Evolutionary conservation across 1,140 invertebrate genomes (phyloP), one percentile per base, ranked within the genome.

Genomic region (Diachasma alloeum): DNA sequence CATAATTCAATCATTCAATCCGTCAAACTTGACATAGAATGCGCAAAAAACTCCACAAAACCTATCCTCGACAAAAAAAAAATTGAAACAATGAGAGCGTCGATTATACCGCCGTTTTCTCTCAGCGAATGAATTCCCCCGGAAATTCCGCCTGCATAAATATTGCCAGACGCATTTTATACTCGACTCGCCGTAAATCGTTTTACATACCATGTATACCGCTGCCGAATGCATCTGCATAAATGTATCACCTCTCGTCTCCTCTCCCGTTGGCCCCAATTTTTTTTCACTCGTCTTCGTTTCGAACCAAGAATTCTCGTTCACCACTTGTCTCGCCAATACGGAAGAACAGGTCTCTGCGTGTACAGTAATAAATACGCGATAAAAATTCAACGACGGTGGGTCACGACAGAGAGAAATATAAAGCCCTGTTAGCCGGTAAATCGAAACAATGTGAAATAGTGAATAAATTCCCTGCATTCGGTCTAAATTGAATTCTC

Each of bases 191-290:
- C 31, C 48, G 53, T 72, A 56, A 72, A 72, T 59, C 48, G 71
- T 72, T 72, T 72, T 59, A 59, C 71, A 59, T 72, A 59, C 59
- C 59, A 31, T 72, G 17, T 59, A 24, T 59, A 72, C 53, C 22
- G 42, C 44, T 42, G 39, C 59, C 69, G 69, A 72, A 53, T 72
- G 69, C 69, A 72, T 72, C 44, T 72, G 53, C 71, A 72, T 72
- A 72, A 72, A 72, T 56, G 48, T 53, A 63, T 63, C 59, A 63
- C 24, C 59, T 15, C 59, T 63, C 24, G 1, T 31, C 15, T 63
- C 19, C 59, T 26, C 24, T 26, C 2, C 19, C 59, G 19, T 19
- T 63, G 59, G 48, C 13, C 24, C 24, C 13, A 59, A 2, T 63
- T 9, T 26, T 63, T 31, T 63, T 63, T 11, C 15, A 19, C 17